Base-by-base conservation (phyloP, 2,113 vertebrate genomes). In the Microtus richardsoni region DNA sequence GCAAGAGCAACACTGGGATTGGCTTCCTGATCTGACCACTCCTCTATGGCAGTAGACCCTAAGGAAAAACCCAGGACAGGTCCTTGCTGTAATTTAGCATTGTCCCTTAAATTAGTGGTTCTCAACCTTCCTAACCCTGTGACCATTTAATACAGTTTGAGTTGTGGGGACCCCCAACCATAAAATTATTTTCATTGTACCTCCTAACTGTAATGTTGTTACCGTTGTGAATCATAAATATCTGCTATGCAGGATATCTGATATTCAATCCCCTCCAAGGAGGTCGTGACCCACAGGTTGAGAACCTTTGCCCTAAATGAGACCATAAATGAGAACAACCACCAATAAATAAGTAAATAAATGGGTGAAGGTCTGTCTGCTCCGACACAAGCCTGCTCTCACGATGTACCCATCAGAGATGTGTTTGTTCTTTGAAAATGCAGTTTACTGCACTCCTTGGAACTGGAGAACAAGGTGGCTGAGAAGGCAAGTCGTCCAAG, bases 391-490 rank as follows among this genome's bases (percentile, higher is more conserved):
- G 24, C 41, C 82, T 26, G 41, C 41, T n/a, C 30, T 4, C 21
- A 4, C 1, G 0, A 74, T n/a, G 58, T 16, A 58, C 7, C 9
- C 36, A 0, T 30, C 11, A 26, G 0, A 44, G 17, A 39, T 17
- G 58, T 39, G 62, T 52, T 12, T 41, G 19, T 28, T 86, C 16
- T 60, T 47, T 17, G 26, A 36, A 7, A 5, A 21, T 8, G 90
- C 39, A 26, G 24, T 6, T 71, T 36, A 22, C 11, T 10, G 62
- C 88, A 64, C 41, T 30, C 0, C 58, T 7, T 1, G 17, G 41
- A 21, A 3, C 39, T n/a, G 26, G 36, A 36, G 68, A 16, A 36
- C 17, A 91, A 92, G 33, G 41, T 10, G 14, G 47, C 44, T 19
- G 24, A 86, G 79, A 60, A 41, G 68, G 21, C 0, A 1, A 30